Percentiles rank a stretch among this genome's conserved stretches.
These are phyloP conservation scores for Philaethria dido DNA, from an alignment of 2,888 invertebrate genomes.

Conservation along the genomic window DNA sequence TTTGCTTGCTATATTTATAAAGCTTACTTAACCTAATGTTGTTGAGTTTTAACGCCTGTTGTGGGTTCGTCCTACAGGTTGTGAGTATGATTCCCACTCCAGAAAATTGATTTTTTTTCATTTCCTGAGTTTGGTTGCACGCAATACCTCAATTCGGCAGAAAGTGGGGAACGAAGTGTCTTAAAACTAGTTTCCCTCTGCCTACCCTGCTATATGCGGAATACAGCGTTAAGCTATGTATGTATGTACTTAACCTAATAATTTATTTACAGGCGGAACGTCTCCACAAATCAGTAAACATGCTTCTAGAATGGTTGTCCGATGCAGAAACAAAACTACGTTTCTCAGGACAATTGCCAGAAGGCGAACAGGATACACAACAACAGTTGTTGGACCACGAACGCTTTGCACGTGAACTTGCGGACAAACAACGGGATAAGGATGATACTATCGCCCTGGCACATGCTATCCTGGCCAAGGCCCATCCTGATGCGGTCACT, in stretches of 20 bases:
- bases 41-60: too few species aligned
- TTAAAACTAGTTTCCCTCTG: too few species aligned
- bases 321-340: conserved; percentile 97
- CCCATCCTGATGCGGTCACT: conserved; percentile 98
- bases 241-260: background rate
- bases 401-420: conserved; percentile 91
- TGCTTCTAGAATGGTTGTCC: conserved; percentile 97
- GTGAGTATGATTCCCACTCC: too few species aligned
- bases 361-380: conserved; percentile 94
- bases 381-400: conserved; percentile 94
- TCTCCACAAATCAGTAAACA: conserved; percentile 96
- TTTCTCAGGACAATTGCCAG: conserved; percentile 96
- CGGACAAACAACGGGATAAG: conserved; percentile 93
- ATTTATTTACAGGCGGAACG: conserved; percentile 88
- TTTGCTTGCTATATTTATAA: too few species aligned
- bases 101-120: too few species aligned
- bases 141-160: too few species aligned
- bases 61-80: too few species aligned
- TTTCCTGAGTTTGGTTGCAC: too few species aligned
- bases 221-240: too few species aligned
- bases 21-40: too few species aligned
- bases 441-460: conserved; percentile 94
- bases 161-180: conserved; percentile 72
- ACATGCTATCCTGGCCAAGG: conserved; percentile 93
- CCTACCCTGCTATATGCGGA: background rate